Evolutionary conservation across 2,888 invertebrate genomes (phyloP).

Genomic region (Myopa tessellatipennis): DNA sequence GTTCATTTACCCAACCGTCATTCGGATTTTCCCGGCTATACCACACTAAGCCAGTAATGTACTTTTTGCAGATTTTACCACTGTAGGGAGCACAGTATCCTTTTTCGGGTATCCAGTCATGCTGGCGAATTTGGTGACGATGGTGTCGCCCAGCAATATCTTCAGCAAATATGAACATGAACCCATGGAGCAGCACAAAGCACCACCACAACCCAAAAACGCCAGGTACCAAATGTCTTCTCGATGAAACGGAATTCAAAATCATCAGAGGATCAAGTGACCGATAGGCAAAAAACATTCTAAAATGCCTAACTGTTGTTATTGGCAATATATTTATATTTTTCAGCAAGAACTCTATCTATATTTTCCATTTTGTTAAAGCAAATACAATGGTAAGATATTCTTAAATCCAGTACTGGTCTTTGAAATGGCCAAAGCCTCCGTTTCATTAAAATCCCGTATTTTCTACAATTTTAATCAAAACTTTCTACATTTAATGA

Average conservation of each 20-base stretch:
- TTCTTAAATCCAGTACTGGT: too few species aligned
- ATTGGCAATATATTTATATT: background rate
- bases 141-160: conserved; percentile 50
- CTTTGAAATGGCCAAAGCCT: background rate
- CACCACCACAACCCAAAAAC: conserved; percentile 15
- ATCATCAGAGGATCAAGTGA: background rate
- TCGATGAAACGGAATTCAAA: background rate
- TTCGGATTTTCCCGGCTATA: conserved; percentile 75
- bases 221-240: background rate
- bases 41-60: conserved; percentile 78
- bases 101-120: conserved; percentile 55
- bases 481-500: conserved; percentile 37
- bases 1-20: conserved; percentile 84
- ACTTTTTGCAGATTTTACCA: conserved; percentile 83
- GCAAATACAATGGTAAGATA: background rate
- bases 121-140: conserved; percentile 53
- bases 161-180: conserved; percentile 57
- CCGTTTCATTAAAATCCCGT: background rate
- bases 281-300: conserved; percentile 39
- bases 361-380: conserved; percentile 39
- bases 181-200: conserved; percentile 54
- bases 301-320: background rate
- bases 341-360: conserved; percentile 34
- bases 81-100: conserved; percentile 90
- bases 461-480: conserved; percentile 19